Conservation (phyloP, 2,888 invertebrate species). For the Sympetrum striolatum region DNA sequence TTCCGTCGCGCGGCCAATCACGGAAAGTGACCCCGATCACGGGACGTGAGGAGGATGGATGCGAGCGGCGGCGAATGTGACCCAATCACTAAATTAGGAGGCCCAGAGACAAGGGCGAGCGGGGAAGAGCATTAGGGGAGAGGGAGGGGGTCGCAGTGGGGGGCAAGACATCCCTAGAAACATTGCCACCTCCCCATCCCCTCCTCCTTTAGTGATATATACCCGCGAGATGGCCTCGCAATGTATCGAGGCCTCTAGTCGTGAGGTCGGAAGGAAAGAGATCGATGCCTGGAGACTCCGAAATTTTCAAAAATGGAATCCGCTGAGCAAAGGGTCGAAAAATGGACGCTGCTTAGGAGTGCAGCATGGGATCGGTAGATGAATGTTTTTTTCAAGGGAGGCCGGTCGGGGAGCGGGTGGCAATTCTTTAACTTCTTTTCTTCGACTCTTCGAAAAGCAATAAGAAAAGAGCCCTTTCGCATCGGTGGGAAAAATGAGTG, state of each 20-base stretch:
- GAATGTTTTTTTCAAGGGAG: neutral
- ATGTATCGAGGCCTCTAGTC: slow-evolving; percentile 12
- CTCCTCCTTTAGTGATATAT: slow-evolving; percentile 1
- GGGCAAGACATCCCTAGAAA: neutral
- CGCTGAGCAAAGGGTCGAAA: neutral
- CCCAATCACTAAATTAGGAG: neutral
- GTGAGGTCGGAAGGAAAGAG: neutral
- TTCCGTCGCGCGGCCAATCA: neutral
- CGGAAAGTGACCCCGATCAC: neutral
- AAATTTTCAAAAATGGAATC: slow-evolving; percentile 33
- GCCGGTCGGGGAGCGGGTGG: neutral
- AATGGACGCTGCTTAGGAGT: slow-evolving; percentile 21
- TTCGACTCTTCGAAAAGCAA: slow-evolving; percentile 15
- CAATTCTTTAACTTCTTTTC: neutral
- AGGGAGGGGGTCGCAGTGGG: neutral
- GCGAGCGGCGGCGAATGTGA: neutral
- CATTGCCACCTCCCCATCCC: neutral
- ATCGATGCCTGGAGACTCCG: slow-evolving; percentile 8
- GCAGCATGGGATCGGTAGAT: slow-evolving; percentile 24
- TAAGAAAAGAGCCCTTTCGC: slow-evolving; percentile 11
- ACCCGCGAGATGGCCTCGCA: slow-evolving; percentile 11
- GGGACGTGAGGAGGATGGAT: neutral
- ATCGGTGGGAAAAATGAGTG: slow-evolving; percentile 4
- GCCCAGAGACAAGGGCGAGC: neutral
- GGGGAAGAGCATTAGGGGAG: neutral